A percentile compares a stretch with the other conserved stretches of the same genome.
phyloP scores from a whole-genome alignment of 2,797 vertebrate species.

The Cygnus olor region DNA sequence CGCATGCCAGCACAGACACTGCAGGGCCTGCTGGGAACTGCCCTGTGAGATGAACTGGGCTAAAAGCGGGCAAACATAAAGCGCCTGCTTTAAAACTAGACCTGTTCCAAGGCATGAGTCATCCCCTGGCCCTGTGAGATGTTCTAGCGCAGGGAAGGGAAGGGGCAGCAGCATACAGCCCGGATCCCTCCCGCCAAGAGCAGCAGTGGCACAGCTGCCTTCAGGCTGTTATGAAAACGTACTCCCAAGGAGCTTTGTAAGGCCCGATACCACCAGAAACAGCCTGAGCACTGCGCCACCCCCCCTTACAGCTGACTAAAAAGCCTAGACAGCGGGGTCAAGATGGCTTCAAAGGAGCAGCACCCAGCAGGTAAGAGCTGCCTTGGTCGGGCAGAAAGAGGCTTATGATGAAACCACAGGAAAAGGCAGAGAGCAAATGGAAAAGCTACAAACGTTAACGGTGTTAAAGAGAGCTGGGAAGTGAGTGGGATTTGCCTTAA shows the following conservation, averaged over 20 bases:
- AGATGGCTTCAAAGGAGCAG: not conserved
- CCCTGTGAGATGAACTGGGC: not conserved
- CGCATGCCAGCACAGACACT: not conserved
- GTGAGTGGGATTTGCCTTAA: not conserved
- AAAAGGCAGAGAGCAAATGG: not conserved
- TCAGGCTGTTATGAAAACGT: fast-evolving
- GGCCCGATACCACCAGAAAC: not conserved
- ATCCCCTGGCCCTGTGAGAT: not conserved
- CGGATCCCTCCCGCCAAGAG: not conserved
- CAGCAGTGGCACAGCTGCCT: not conserved
- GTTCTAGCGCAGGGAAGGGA: not conserved
- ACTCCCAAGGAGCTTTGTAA: fast-evolving
- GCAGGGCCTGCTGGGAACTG: not conserved
- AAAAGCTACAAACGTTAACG: not conserved
- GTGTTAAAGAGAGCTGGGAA: not conserved
- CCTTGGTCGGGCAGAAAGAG: no score
- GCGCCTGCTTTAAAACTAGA: not conserved
- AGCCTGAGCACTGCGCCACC: fast-evolving
- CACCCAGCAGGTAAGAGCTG: not conserved
- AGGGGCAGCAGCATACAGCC: not conserved
- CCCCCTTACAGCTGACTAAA: not conserved
- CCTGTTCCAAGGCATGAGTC: not conserved
- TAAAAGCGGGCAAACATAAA: not conserved
- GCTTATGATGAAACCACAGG: not conserved
- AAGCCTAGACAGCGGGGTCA: fast-evolving